phyloP scores from a whole-genome alignment of 2,113 vertebrate genomes.

The Haemorhous mexicanus region DNA sequence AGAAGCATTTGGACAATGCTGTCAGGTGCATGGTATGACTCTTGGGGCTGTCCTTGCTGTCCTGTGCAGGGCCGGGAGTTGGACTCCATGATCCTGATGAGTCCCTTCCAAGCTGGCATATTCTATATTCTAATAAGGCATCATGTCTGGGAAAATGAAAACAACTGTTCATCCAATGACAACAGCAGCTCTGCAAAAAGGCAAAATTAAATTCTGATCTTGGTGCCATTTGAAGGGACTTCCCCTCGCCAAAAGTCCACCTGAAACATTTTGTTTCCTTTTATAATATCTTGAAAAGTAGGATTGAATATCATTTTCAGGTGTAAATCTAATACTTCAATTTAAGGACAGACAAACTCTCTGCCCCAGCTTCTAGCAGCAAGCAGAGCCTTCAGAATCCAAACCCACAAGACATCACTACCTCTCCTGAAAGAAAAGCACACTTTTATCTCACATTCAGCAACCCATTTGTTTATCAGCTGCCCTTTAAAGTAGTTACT shows the following conservation, averaged over 20 bases:
- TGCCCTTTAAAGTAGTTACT: neutral
- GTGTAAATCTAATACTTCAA: neutral
- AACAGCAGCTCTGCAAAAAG: neutral
- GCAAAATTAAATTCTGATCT: neutral
- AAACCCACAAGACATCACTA: neutral
- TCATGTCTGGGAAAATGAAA: neutral
- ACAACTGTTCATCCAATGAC: neutral
- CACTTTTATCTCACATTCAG: neutral
- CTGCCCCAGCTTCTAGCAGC: neutral
- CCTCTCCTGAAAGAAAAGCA: neutral
- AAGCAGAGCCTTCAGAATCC: neutral
- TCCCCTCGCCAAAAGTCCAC: neutral
- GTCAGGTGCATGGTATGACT: neutral
- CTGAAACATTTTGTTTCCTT: neutral
- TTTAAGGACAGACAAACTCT: neutral
- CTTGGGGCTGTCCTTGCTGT: neutral
- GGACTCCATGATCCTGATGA: neutral
- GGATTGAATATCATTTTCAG: neutral
- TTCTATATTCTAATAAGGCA: neutral
- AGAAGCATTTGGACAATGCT: neutral
- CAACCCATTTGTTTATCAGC: neutral
- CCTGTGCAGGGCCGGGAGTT: fast-evolving
- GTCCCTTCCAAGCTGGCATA: neutral
- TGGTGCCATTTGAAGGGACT: neutral
- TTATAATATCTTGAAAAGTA: neutral